These are phyloP conservation scores for Propithecus coquereli DNA, from an alignment of 2,113 vertebrate species.

Conservation along the genomic window DNA sequence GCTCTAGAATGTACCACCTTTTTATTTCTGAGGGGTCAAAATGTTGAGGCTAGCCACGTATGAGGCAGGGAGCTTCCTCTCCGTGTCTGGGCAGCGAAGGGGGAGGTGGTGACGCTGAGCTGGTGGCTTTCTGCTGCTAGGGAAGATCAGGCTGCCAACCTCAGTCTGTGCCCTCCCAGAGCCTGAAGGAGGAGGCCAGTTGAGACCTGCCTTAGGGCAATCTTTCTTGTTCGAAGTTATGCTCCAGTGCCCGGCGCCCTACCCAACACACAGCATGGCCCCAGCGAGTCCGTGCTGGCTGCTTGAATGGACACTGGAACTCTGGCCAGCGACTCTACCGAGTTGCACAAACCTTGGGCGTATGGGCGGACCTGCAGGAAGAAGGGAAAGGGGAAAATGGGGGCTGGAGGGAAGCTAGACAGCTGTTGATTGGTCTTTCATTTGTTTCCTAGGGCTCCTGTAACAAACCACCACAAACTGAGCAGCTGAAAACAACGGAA, in stretches of 20 bases:
- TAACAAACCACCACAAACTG: not conserved
- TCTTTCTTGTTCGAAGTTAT: not conserved
- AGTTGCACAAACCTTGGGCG: not conserved
- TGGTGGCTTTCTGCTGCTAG: not conserved
- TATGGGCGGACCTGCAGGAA: not conserved
- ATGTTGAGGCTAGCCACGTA: not conserved
- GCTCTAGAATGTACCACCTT: not conserved
- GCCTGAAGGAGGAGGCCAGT: not conserved
- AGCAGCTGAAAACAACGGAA: not conserved
- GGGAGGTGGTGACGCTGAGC: not conserved
- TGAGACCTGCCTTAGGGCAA: not conserved
- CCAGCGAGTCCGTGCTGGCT: not conserved
- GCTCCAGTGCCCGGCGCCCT: not conserved
- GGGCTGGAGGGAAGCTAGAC: not conserved
- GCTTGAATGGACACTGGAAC: not conserved
- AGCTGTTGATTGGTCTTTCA: not conserved
- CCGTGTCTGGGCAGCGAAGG: not conserved
- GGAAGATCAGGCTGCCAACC: not conserved
- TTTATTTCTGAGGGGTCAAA: not conserved
- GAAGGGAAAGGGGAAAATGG: not conserved
- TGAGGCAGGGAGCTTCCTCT: not conserved
- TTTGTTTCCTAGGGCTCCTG: not conserved
- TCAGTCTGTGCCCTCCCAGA: not conserved
- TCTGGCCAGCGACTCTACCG: no score
- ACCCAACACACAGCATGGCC: not conserved